Conservation (phyloP, 2,113 vertebrate species). For the Boulengeromyrus knoepffleri region DNA sequence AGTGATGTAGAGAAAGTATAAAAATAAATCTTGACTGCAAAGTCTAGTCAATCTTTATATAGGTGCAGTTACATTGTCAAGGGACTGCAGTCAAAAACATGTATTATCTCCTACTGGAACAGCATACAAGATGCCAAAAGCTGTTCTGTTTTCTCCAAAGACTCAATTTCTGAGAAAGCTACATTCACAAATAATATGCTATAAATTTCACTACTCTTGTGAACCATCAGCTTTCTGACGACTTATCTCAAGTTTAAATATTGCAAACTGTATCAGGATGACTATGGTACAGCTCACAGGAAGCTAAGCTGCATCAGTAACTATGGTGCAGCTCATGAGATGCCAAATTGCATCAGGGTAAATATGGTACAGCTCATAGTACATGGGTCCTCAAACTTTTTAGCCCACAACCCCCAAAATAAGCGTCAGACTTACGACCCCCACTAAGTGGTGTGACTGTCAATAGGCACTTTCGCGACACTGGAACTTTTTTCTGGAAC, state of each 20-base stretch:
- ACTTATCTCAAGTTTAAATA: not conserved
- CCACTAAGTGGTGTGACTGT: not conserved
- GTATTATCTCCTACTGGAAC: not conserved
- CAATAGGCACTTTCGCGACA: not conserved
- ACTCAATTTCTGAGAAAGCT: not conserved
- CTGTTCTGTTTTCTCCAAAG: not conserved
- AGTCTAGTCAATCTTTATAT: not conserved
- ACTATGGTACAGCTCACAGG: not conserved
- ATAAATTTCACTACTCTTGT: not conserved
- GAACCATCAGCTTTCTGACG: too few species aligned
- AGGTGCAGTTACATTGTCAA: not conserved
- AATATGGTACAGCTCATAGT: not conserved
- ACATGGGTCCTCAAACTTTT: not conserved
- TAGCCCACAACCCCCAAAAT: not conserved
- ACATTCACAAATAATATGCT: not conserved
- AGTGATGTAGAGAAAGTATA: not conserved
- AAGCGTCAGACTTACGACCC: not conserved
- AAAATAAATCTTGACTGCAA: not conserved
- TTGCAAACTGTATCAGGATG: not conserved
- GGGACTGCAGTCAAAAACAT: not conserved
- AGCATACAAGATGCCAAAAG: not conserved
- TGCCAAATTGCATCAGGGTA: not conserved
- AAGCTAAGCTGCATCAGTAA: not conserved
- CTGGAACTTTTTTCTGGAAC: too few species aligned
- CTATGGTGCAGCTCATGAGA: not conserved